phyloP scores from a whole-genome alignment of 2,113 vertebrate species.

The Rousettus leschenaultii region DNA sequence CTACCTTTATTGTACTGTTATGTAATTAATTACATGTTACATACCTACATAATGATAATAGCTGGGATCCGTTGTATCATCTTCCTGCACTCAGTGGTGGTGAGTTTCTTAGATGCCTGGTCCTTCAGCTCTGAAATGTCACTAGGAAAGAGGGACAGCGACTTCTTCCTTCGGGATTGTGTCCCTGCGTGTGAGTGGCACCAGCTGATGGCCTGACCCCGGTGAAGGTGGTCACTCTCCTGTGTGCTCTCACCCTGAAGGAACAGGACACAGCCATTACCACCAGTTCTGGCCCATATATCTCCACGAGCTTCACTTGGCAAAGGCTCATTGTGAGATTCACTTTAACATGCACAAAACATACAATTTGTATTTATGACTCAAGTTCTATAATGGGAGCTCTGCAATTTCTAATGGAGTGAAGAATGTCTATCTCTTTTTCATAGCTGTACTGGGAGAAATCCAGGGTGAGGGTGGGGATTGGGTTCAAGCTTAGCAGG shows the following conservation, averaged over 20 bases:
- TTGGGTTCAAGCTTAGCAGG: not conserved
- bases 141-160: no score
- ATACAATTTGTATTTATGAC: not conserved
- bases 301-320: not conserved
- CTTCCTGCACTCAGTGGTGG: not conserved
- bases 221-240: not conserved
- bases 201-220: not conserved
- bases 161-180: no score
- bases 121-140: not conserved
- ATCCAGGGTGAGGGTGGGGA: not conserved
- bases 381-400: not conserved
- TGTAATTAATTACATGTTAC: not conserved
- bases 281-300: not conserved
- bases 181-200: not conserved
- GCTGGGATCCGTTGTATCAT: not conserved
- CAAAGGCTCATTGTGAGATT: not conserved
- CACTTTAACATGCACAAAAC: no score
- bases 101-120: not conserved
- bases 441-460: not conserved
- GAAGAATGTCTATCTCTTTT: not conserved
- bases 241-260: not conserved
- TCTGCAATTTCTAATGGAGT: not conserved
- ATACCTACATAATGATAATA: rapidly evolving
- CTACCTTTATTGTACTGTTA: not conserved
- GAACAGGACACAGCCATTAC: not conserved